Conservation (phyloP, 2,888 invertebrate species). For the Steromphala cineraria region DNA sequence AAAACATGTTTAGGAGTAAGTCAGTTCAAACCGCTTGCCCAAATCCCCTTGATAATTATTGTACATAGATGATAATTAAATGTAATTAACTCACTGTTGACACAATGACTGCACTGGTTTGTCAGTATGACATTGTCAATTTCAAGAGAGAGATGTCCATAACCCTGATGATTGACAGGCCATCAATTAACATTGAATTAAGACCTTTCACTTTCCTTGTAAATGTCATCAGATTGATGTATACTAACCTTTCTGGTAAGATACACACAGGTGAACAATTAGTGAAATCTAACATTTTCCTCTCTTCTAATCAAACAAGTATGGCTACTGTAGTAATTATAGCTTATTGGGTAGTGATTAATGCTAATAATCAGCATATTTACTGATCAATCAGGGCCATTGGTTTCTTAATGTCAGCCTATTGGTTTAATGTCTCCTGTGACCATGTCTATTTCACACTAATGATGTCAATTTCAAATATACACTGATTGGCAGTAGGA, state of each 20-base stretch:
- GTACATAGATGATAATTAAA: too few relatives aligned
- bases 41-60: too few relatives aligned
- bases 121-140: neutral
- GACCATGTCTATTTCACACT: too few relatives aligned
- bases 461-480: too few relatives aligned
- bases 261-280: conserved; percentile 4
- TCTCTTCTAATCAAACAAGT: too few relatives aligned
- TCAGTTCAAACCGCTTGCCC: too few relatives aligned
- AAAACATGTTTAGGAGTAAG: too few relatives aligned
- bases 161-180: neutral
- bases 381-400: too few relatives aligned
- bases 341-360: neutral
- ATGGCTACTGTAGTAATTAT: neutral
- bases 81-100: neutral
- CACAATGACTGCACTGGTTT: neutral
- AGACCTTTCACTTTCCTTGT: neutral
- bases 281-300: neutral
- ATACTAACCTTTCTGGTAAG: neutral
- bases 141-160: neutral
- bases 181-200: conserved; percentile 1
- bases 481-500: too few relatives aligned
- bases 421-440: too few relatives aligned
- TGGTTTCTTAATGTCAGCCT: too few relatives aligned
- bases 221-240: neutral
- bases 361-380: neutral